Base-by-base conservation (phyloP, 2,113 vertebrate genomes). In the Tenebrosternarchus preto region DNA sequence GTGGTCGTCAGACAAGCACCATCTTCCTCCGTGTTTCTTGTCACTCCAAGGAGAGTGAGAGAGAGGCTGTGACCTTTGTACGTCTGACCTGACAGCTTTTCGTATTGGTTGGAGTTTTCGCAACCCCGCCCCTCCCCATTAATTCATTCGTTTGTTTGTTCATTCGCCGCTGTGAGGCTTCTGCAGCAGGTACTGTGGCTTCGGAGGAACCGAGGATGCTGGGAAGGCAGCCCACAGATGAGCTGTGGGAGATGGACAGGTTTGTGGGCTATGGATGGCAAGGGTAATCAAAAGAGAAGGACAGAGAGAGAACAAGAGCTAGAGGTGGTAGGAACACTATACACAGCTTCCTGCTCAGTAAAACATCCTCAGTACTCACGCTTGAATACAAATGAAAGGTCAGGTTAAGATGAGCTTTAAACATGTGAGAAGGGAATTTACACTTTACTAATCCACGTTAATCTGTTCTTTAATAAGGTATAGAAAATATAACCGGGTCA, bases 181-280 rank as follows among this genome's bases (percentile, higher is more conserved):
- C 43, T 72, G n/a, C 59, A 64, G 46, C 19, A 72, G 46, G 53
- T 31, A 20, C 46, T 33, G 46, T 39, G n/a, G 69, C 24, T 43
- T 43, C 11, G 39, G 56, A 29, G 27, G 25, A 76, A 61, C 75
- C 76, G 43, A 56, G 57, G 33, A 53, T 61, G 64, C 63, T 77
- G 72, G 77, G 29, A 73, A 57, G 57, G 36, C 5, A n/a, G 63
- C 20, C 33, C 43, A 63, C 70, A 72, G 85, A 82, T 87, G 29
- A 11, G 29, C 88, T 88, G 88, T 80, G 81, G 71, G 80, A 84
- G 81, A 69, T 25, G 77, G 85, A n/a, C n/a, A n/a, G n/a, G n/a
- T n/a, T n/a, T n/a, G 82, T 85, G 85, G 83, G 71, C n/a, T n/a
- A n/a, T n/a, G n/a, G 83, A 78, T 59, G 83, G n/a, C 15, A n/a